Evolutionary conservation across 2,113 vertebrate species (phyloP), one percentile per base, ranked within the genome.

Genomic region (Myodes glareolus): DNA sequence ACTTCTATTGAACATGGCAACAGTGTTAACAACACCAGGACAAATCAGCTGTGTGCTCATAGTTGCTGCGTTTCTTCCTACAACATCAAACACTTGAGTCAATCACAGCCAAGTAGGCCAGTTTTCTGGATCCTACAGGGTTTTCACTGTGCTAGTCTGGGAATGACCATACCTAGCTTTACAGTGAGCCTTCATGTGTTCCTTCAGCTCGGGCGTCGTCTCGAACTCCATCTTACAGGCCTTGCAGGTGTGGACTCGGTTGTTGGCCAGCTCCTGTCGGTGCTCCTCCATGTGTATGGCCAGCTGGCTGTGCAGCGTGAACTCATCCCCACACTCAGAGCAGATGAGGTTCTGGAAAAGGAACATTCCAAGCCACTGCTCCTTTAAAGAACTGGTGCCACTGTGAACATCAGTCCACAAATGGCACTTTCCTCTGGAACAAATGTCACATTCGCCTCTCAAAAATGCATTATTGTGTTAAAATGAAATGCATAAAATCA

Each of bases 251-350:
- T 99, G 99, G 14, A 98, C 98, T 29, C 99, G 99, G 97, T 94
- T 98, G 78, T 99, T 99, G 0, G 99, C 98, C 97, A 99, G 94
- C 96, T 99, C 99, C 92, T 99, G 99, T 16, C 99, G 99, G 98
- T 99, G 99, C 92, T 99, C 99, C 96, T 99, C 99, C 98, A 99
- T 98, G 97, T 99, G 99, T 76, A 99, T 96, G 27, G 99, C 99
- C 94, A 99, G 99, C 98, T 99, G 99, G 98, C 99, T 99, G 98
- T 99, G 99, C 92, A 99, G 99, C 33, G 99, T 98, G 89, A 99
- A 99, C 98, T 99, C 99, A 98, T 99, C 99, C 55, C 99, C 99
- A 52, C 99, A 99, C 98, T 99, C 99, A 2, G 98, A 98, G 94
- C 99, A 99, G 98, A 99, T 99, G 96, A 99, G 98, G 97, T 99